These are phyloP conservation scores for Melanotaenia trifasciata DNA, from an alignment of 2,797 vertebrate species.

Conservation along the genomic window DNA sequence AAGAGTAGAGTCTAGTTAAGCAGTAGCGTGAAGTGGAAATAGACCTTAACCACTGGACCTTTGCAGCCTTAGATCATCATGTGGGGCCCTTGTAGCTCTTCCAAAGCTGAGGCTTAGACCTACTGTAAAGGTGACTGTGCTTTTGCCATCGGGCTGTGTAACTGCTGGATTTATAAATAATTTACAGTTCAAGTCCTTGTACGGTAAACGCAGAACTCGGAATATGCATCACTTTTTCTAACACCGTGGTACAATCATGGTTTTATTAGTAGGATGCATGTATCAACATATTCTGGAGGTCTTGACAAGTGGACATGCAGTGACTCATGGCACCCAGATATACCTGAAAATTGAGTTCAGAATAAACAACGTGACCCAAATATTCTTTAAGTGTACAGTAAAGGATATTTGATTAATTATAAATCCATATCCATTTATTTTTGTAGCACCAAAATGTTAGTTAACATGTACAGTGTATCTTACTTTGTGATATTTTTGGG, in stretches of 20 bases:
- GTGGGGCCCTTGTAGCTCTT: neutral
- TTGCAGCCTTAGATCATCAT: neutral
- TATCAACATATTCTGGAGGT: neutral
- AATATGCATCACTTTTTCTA: neutral
- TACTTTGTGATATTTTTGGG: neutral
- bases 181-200: neutral
- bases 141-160: neutral
- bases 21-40: neutral
- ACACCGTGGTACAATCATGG: neutral
- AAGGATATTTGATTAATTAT: neutral
- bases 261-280: neutral
- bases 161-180: slow-evolving; percentile 6
- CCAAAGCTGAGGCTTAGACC: neutral
- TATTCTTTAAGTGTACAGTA: neutral
- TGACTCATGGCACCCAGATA: neutral
- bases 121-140: neutral
- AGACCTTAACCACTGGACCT: neutral
- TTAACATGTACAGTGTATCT: neutral
- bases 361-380: neutral
- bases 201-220: neutral
- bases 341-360: neutral
- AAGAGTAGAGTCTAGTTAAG: neutral
- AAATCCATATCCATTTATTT: neutral
- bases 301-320: neutral
- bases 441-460: neutral